Evolutionary conservation across 2,797 vertebrate species (phyloP).

Genomic region (Clarias fuscus): DNA sequence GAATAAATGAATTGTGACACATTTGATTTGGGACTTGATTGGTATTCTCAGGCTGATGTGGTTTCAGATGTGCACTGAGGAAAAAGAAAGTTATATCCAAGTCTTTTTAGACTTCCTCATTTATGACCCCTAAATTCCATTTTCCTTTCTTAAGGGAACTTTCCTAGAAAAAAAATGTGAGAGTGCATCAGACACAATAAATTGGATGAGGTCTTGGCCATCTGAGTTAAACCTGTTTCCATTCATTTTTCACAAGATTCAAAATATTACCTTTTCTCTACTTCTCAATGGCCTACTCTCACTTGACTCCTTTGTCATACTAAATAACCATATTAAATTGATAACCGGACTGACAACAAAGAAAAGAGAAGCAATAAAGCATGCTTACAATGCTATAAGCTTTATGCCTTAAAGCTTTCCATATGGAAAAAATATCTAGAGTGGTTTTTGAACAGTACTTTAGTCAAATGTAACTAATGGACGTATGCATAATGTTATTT

Average conservation of each 20-base stretch:
- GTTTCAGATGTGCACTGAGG: not conserved
- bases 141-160: conserved; percentile 12
- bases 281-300: conserved; percentile 7
- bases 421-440: not conserved
- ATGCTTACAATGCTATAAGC: not conserved
- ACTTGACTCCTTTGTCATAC: not conserved
- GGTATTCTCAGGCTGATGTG: not conserved
- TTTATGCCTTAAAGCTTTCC: not conserved
- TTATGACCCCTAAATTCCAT: conserved; percentile 21
- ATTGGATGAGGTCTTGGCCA: conserved; percentile 36
- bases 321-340: not conserved
- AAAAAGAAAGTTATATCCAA: not conserved
- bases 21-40: not conserved
- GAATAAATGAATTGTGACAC: not conserved
- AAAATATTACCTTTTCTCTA: conserved; percentile 8
- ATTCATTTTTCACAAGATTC: conserved; percentile 10
- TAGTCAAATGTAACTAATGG: not conserved
- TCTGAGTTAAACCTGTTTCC: conserved; percentile 25
- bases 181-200: conserved; percentile 20
- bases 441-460: not conserved
- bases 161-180: not conserved
- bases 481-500: not conserved
- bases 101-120: conserved; percentile 15
- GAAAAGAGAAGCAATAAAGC: conserved; percentile 10
- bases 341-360: not conserved